Base-by-base conservation (phyloP, 2,888 invertebrate genomes). In the Athripsodes cinereus region DNA sequence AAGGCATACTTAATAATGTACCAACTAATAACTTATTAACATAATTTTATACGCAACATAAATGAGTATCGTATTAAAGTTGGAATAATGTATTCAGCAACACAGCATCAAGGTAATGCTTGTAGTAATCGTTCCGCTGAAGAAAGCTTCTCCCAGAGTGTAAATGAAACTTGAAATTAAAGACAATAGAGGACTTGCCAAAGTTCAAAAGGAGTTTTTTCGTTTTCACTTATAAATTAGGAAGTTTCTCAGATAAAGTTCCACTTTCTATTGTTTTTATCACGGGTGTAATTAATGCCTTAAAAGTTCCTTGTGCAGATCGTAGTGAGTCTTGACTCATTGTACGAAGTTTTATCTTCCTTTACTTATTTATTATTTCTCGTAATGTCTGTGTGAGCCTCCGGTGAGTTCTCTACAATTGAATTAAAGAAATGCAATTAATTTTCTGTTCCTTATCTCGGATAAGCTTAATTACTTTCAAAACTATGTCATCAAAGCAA, bases 261-360 rank as follows among this genome's bases (percentile, higher is more conserved):
- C 53, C 49, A 22, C 16, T 22, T 16, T 47, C 57, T 16, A 58
- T 58, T 53, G 57, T 58, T 58, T 58, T 58, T 58, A 53, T 58
- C 35, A 26, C 52, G 22, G 26, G 57, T 57, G 57, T 57, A 57
- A 57, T 57, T 57, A 57, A 57, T 47, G 57, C 46, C 26, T 10
- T 19, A 35, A 47, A 55, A 57, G 26, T 57, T 57, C 52, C 19
- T 52, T 52, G 51, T 44, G 21, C 50, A 34, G 55, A 55, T 55
- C 55, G 21, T 19, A 35, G 44, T n/a, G n/a, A 44, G 13, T 44
- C 44, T 20, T 20, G 22, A 10, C 44, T 40, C 55, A 56, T 56
- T 56, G 55, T 56, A 47, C 50, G 16, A 56, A 56, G 22, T 56
- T 56, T 56, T 51, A 51, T 56, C 55, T 18, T 51, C 47, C 46